Evolutionary conservation across 2,113 vertebrate species (phyloP).

Genomic region (Oreochromis aureus): DNA sequence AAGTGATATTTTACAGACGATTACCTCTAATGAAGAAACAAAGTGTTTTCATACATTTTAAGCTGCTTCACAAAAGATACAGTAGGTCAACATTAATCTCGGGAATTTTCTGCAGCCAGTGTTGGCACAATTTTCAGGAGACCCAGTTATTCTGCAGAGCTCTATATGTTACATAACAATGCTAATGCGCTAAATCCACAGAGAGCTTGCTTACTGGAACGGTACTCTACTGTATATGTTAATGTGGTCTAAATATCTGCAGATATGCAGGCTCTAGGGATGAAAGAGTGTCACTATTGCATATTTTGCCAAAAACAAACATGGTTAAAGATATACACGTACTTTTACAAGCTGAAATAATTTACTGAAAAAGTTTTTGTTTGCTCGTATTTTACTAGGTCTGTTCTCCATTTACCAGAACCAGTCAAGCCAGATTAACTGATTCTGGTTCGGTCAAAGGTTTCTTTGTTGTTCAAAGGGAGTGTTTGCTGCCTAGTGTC

Average conservation of each 20-base stretch:
- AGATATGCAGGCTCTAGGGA: background rate
- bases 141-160: background rate
- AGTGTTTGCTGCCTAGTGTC: background rate
- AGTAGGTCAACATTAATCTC: background rate
- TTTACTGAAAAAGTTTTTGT: background rate
- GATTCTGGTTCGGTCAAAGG: background rate
- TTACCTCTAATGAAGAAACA: background rate
- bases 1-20: background rate
- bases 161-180: constrained; percentile 10
- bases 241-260: background rate
- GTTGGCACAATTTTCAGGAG: constrained; percentile 8
- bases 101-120: background rate
- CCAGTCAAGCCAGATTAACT: background rate
- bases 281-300: background rate
- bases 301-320: background rate
- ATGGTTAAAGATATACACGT: background rate
- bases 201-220: background rate
- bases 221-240: background rate
- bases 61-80: background rate
- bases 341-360: background rate
- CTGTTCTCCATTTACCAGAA: background rate
- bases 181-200: constrained; percentile 2
- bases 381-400: background rate
- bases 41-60: background rate
- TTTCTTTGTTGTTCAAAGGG: background rate